Conservation (phyloP, 2,888 invertebrate genomes). For the Gastracanthus pulcherrimus region DNA sequence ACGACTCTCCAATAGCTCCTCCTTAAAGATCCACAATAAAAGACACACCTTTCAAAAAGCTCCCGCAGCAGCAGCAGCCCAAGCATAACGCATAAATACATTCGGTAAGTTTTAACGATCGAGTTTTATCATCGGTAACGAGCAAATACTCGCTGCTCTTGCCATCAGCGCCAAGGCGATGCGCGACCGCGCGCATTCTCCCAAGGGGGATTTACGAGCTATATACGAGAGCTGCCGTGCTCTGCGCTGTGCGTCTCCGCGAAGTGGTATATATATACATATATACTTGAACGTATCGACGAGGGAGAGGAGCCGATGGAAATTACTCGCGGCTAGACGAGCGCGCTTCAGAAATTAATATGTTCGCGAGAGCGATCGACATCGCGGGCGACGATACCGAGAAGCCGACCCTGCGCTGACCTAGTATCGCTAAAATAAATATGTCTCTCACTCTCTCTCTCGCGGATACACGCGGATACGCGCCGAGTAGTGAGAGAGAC, state of each 20-base stretch:
- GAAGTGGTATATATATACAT: too few species aligned
- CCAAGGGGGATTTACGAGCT: too few species aligned
- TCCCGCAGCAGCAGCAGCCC: not conserved
- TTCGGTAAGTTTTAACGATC: not conserved
- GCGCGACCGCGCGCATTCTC: too few species aligned
- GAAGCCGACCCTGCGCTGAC: conserved; percentile 42
- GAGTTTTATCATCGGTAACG: conserved; percentile 12
- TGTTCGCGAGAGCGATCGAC: not conserved
- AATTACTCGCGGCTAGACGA: conserved; percentile 19
- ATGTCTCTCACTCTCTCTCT: not conserved
- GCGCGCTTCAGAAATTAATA: conserved; percentile 50
- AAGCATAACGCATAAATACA: not conserved
- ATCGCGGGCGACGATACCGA: not conserved
- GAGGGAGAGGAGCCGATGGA: not conserved
- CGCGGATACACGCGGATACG: not conserved
- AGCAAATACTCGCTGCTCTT: not conserved
- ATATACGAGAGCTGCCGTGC: too few species aligned
- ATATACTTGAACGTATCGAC: not conserved
- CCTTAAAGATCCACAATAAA: not conserved
- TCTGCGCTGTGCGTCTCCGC: too few species aligned
- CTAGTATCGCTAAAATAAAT: conserved; percentile 33
- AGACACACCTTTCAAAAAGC: conserved; percentile 4
- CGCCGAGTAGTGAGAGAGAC: too few species aligned
- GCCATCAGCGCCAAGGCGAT: not conserved
- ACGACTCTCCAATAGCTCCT: not conserved